Conservation (phyloP, 1,140 invertebrate species). For the Orussus abietinus region DNA sequence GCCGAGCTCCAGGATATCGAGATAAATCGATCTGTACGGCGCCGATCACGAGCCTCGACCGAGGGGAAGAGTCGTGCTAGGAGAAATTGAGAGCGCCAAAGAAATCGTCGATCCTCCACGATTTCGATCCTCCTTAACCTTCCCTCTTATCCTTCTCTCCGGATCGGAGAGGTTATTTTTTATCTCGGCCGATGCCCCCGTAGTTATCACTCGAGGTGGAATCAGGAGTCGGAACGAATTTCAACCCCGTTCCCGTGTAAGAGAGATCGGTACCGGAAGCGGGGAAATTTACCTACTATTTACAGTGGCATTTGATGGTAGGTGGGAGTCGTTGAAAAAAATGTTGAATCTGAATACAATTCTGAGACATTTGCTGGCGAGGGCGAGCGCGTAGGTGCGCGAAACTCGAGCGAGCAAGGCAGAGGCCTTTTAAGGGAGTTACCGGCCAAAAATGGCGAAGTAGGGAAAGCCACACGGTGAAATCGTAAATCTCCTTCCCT, state of each 20-base stretch:
- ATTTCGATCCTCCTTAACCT: slow-evolving; percentile 6
- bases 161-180: too few relatives aligned
- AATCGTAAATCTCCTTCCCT: slow-evolving; percentile 27
- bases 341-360: slow-evolving; percentile 25
- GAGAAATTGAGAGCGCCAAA: slow-evolving; percentile 14
- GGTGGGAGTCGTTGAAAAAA: slow-evolving; percentile 22
- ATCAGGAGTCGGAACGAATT: too few relatives aligned
- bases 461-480: slow-evolving; percentile 19
- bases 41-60: slow-evolving; percentile 25
- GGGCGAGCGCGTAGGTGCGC: slow-evolving; percentile 19
- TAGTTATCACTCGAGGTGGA: too few relatives aligned
- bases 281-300: too few relatives aligned
- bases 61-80: slow-evolving; percentile 2
- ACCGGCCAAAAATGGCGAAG: slow-evolving; percentile 24
- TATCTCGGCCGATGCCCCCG: too few relatives aligned
- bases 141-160: slow-evolving; percentile 3
- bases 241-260: too few relatives aligned
- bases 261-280: too few relatives aligned
- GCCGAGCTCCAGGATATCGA: slow-evolving; percentile 27
- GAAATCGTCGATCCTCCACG: slow-evolving; percentile 5
- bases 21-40: slow-evolving; percentile 29
- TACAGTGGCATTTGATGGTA: too few relatives aligned
- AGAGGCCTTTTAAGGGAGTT: slow-evolving; percentile 26
- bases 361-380: slow-evolving; percentile 22
- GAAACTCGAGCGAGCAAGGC: slow-evolving; percentile 17